Conservation (phyloP, 2,888 invertebrate species). For the Yponomeuta evonymella region DNA sequence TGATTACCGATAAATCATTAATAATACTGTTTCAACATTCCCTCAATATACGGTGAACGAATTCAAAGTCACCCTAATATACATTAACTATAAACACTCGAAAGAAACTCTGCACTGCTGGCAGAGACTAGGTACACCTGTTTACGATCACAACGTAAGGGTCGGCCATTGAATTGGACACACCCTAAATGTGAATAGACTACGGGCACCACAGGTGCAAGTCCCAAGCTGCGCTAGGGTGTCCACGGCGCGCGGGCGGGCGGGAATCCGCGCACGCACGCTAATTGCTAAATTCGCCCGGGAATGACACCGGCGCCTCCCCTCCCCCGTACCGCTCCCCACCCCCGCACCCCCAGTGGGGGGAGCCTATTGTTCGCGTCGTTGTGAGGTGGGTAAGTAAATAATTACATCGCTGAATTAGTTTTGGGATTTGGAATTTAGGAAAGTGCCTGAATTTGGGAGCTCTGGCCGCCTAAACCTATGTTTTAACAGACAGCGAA, state of each 20-base stretch:
- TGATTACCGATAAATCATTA: too few relatives aligned
- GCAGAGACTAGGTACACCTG: too few relatives aligned
- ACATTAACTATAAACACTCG: too few relatives aligned
- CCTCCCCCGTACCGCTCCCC: conserved; percentile 21
- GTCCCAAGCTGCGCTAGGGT: too few relatives aligned
- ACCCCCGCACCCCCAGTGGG: conserved; percentile 20
- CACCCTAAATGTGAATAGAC: too few relatives aligned
- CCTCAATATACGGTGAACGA: too few relatives aligned
- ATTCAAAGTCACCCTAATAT: too few relatives aligned
- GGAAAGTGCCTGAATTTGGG: background rate
- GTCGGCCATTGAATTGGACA: too few relatives aligned
- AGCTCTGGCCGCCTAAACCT: background rate
- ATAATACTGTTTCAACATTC: too few relatives aligned
- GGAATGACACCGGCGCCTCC: conserved; percentile 15
- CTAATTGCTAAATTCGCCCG: conserved; percentile 64
- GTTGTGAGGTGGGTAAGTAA: conserved; percentile 5
- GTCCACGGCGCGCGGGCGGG: conserved; percentile 20
- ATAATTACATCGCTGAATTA: conserved; percentile 4
- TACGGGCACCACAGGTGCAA: too few relatives aligned
- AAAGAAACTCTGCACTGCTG: too few relatives aligned
- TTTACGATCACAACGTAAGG: too few relatives aligned
- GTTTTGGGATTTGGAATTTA: background rate
- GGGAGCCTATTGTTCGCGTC: conserved; percentile 13
- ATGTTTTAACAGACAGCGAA: background rate
- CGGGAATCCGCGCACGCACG: conserved; percentile 50